Conservation (phyloP, 2,888 invertebrate species). For the Doris montereyensis region DNA sequence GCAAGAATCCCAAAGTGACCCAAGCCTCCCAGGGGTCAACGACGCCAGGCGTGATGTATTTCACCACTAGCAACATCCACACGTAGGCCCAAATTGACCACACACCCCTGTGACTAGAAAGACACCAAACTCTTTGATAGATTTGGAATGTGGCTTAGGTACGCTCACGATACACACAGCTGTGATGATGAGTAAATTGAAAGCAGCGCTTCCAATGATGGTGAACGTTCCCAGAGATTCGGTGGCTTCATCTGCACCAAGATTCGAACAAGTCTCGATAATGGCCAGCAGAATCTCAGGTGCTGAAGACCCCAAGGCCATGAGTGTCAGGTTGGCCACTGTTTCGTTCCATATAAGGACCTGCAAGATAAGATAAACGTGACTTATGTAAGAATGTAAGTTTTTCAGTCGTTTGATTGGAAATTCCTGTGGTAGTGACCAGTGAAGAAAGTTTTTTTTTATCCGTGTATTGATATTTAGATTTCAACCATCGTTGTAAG, state of each 20-base stretch:
- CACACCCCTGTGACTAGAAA: slow-evolving; percentile 63
- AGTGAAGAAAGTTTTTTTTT: too few relatives aligned
- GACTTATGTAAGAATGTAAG: too few relatives aligned
- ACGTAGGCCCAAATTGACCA: slow-evolving; percentile 71
- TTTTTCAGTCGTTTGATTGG: too few relatives aligned
- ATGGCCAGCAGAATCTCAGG: slow-evolving; percentile 69
- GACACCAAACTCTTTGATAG: slow-evolving; percentile 63
- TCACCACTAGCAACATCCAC: slow-evolving; percentile 69
- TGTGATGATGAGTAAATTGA: slow-evolving; percentile 70
- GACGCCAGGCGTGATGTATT: slow-evolving; percentile 58
- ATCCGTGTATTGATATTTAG: too few relatives aligned
- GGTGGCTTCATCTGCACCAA: slow-evolving; percentile 46
- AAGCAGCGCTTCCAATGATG: slow-evolving; percentile 70
- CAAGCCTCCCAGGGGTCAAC: slow-evolving; percentile 69
- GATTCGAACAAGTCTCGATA: slow-evolving; percentile 53
- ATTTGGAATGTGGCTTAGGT: slow-evolving; percentile 53
- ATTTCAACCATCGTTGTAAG: too few relatives aligned
- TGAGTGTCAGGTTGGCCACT: slow-evolving; percentile 69
- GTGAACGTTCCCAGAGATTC: slow-evolving; percentile 69
- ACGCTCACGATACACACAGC: slow-evolving; percentile 67
- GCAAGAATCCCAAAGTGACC: slow-evolving; percentile 66
- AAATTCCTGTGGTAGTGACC: too few relatives aligned
- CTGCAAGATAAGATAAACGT: not conserved
- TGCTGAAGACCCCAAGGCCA: slow-evolving; percentile 70
- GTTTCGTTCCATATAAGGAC: slow-evolving; percentile 71